Percentiles rank a stretch among this genome's conserved stretches.
phyloP scores from a whole-genome alignment of 2,888 invertebrate genomes.

The Limnephilus rhombicus region DNA sequence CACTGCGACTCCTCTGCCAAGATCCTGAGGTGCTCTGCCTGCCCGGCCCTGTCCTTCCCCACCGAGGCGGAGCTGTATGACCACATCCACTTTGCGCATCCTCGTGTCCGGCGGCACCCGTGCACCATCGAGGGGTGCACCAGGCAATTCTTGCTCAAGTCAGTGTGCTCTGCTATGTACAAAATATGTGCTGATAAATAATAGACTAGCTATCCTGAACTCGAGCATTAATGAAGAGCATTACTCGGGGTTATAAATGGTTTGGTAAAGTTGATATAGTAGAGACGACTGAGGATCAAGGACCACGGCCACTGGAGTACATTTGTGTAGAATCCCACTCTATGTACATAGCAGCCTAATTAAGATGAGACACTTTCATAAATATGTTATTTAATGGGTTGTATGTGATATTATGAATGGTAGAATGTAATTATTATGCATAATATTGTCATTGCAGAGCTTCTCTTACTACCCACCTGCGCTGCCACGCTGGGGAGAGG shows the following conservation, averaged over 20 bases:
- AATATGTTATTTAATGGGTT: too few relatives aligned
- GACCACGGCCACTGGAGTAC: neutral
- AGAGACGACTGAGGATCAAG: neutral
- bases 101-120: constrained; percentile 73
- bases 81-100: constrained; percentile 76
- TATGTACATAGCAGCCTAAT: neutral
- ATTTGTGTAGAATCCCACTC: neutral
- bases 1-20: constrained; percentile 53
- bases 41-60: constrained; percentile 68
- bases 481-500: constrained; percentile 76
- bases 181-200: neutral
- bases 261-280: too few relatives aligned
- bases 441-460: constrained; percentile 69
- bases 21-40: constrained; percentile 68
- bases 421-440: too few relatives aligned
- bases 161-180: neutral
- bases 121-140: constrained; percentile 73
- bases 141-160: constrained; percentile 75
- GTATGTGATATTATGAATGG: neutral
- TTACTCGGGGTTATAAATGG: too few relatives aligned
- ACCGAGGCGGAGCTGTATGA: constrained; percentile 76
- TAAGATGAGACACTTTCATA: neutral
- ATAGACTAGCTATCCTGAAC: too few relatives aligned
- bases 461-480: constrained; percentile 75
- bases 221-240: too few relatives aligned